Base-by-base conservation (phyloP, 2,113 vertebrate genomes). In the Panthera tigris region DNA sequence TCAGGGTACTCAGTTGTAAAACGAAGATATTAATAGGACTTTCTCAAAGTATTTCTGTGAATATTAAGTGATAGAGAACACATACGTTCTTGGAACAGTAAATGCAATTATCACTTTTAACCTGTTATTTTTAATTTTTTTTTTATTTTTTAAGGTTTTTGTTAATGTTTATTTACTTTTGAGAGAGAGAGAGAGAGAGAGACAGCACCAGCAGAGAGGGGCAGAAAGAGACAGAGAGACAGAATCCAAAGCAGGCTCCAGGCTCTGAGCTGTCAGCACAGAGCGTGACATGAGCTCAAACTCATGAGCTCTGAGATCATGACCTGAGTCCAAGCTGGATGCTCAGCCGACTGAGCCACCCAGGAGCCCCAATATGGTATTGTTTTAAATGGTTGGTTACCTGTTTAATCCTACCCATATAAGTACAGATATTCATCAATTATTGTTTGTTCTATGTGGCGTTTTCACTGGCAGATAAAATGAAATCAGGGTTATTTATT, bases 401-500 rank as follows among this genome's bases (percentile, higher is more conserved):
- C 19, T 88, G 52, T 82, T 94, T 95, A 82, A 71, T 92, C 16
- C 25, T 78, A n/a, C 1, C 36, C 0, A 65, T 76, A 1, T 85
- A 21, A 89, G 36, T 29, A 76, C 7, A 66, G n/a, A 78, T 71
- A 78, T 80, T 45, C 61, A 68, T 4, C 18, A 94, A 4, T 91
- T 57, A 71, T 48, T 66, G 25, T 88, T 83, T 36, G 3, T 81
- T 63, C 5, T 57, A 14, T 45, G 84, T 78, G 15, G 81, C 41
- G 66, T 94, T 96, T 94, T 92, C 50, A 93, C 11, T 81, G 29
- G 65, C 7, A 85, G 83, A 45, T 21, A 78, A 88, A 91, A 66
- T 76, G 31, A 96, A 93, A 19, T 52, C 21, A 41, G 21, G 7
- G 12, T 80, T 84, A 80, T 79, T 94, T 86, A 86, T 61, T 33